Evolutionary conservation across 1,140 invertebrate species (phyloP), one percentile per base, ranked within the genome.

Genomic region (Drosophila funebris): DNA sequence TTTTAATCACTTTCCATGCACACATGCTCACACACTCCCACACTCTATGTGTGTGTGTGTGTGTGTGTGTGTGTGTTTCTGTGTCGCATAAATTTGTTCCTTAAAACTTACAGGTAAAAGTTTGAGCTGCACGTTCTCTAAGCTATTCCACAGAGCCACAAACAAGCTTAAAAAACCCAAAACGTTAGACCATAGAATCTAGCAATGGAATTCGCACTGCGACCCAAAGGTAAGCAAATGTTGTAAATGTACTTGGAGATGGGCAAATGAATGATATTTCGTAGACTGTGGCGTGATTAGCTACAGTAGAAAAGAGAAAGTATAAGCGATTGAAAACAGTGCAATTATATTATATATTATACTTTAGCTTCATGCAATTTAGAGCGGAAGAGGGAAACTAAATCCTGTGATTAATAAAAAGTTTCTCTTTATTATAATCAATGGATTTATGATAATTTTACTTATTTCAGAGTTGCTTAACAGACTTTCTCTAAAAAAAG

Each of bases 1-100:
- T 87, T 88, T 83, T 87, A 87, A 87, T 88, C 83, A 87, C 84
- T 88, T 79, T 83, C 61, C 78, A 70, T 66, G 78, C 82, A 80
- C 81, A 77, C 81, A 83, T 80, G 74, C 66, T 75, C 62, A 24
- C 64, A 22, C 16, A 5, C 8, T 7, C 31, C 52, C 68, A 70
- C 52, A 16, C 27, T 56, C 71, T 33, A 24, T 53, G 27, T 33
- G 1, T 39, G 1, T 52, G 48, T 60, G n/a, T 36, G 33, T 36
- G 20, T 33, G 31, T 63, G 48, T 69, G 58, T 39, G 9, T 43
- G 2, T 54, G 31, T 60, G 27, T 44, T 18, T 43, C 8, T 41
- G 56, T 71, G 53, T 69, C 66, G 69, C 83, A 87, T 87, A 87
- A 87, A 88, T 88, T 83, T 83, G 63, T 88, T 69, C 74, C 78